Evolutionary conservation across 2,113 vertebrate species (phyloP), one percentile per base, ranked within the genome.

Genomic region (Ondatra zibethicus): DNA sequence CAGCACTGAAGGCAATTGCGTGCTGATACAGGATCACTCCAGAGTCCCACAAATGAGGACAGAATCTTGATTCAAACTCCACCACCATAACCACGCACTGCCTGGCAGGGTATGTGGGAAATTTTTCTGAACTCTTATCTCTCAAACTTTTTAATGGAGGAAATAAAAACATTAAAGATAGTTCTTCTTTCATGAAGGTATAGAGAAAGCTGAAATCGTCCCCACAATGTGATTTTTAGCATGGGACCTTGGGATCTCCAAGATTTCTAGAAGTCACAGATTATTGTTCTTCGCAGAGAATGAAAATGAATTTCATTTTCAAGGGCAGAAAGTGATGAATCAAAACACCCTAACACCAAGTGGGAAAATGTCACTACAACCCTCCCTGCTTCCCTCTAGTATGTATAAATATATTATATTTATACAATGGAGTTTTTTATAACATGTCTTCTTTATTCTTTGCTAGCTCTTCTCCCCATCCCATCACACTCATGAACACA

Each of bases 371-470:
- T 75, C 14, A 7, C 25, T 81, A 8, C 80, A 75, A 55, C 42
- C 2, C 39, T 82, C 12, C 13, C n/a, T n/a, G 91, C 12, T 58
- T 84, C 33, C 4, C 3, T 81, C 31, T 93, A 23, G 47, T 58
- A 16, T 77, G 7, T 92, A 4, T 68, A 84, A 72, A 52, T 63
- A 92, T 45, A 55, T 55, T 17, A 55, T 55, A 58, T 58, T 58
- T 19, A 58, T 58, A 58, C 55, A 58, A 58, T 29, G 45, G 23
- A 85, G 86, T 77, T 42, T 16, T 50, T 66, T 78, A 19, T 89
- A 45, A 85, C 47, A 25, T 82, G 16, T 89, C 14, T 88, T 90
- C 29, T 36, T 85, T 92, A 76, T 72, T 61, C 50, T 85, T 76
- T 91, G 11, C 47, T 85, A 14, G 93, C 27, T 96, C 66, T 89